These are phyloP conservation scores for Macaria notata DNA, from an alignment of 2,888 invertebrate genomes.

Conservation along the genomic window DNA sequence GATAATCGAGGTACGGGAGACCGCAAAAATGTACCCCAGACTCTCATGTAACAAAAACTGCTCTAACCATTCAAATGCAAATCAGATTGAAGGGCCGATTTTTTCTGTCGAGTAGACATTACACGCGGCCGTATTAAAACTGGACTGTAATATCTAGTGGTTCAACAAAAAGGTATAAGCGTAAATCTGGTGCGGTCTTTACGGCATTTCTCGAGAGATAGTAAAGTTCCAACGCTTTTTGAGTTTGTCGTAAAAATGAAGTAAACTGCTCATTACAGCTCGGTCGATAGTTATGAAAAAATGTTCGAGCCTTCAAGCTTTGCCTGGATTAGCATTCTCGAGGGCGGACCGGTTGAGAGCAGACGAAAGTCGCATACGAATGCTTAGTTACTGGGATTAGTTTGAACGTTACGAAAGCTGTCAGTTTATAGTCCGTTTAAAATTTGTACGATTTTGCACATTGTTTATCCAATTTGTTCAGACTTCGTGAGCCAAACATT, in stretches of 20 bases:
- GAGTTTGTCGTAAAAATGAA: slow-evolving; percentile 49
- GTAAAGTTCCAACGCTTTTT: slow-evolving; percentile 49
- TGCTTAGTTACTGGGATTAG: slow-evolving; percentile 8
- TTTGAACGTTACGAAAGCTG: neutral
- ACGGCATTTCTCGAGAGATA: slow-evolving; percentile 46
- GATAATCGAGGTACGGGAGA: slow-evolving; percentile 55
- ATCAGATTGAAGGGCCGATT: slow-evolving; percentile 55
- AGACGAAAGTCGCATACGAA: slow-evolving; percentile 13
- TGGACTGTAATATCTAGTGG: slow-evolving; percentile 49
- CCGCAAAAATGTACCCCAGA: slow-evolving; percentile 54
- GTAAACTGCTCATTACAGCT: slow-evolving; percentile 42
- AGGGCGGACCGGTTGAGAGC: neutral
- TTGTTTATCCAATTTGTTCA: too few relatives aligned
- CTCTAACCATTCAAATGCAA: slow-evolving; percentile 61
- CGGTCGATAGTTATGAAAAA: slow-evolving; percentile 33
- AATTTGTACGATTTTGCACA: too few relatives aligned
- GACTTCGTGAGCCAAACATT: neutral
- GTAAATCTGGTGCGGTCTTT: slow-evolving; percentile 49
- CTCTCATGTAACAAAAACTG: slow-evolving; percentile 47
- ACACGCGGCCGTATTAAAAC: slow-evolving; percentile 47
- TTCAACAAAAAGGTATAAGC: slow-evolving; percentile 50
- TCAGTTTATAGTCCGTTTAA: too few relatives aligned
- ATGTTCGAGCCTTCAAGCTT: slow-evolving; percentile 15
- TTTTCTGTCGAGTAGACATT: slow-evolving; percentile 62
- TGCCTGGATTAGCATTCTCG: slow-evolving; percentile 24